Conservation (phyloP, 2,113 vertebrate species). For the Todiramphus chloris region DNA sequence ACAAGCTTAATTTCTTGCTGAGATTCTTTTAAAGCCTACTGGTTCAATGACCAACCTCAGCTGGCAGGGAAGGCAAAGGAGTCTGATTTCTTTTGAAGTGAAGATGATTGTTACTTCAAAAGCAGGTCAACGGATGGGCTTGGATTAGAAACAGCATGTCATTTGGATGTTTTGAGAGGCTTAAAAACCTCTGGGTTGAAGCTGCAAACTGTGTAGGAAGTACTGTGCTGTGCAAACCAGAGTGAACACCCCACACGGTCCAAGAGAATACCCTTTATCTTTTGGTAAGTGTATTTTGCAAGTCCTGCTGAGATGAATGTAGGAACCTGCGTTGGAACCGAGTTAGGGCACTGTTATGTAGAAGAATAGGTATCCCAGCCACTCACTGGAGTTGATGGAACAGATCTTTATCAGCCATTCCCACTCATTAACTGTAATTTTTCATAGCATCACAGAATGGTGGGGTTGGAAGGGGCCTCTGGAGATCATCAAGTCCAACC, state of each 20-base stretch:
- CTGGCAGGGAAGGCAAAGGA: conserved; percentile 33
- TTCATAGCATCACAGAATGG: not conserved
- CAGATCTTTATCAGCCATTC: not conserved
- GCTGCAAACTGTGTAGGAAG: not conserved
- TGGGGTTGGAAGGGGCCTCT: too few species aligned
- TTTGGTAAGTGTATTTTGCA: not conserved
- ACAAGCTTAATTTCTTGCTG: not conserved
- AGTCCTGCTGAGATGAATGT: not conserved
- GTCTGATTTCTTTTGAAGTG: conserved; percentile 45
- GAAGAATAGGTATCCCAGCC: not conserved
- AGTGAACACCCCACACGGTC: not conserved
- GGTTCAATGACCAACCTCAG: not conserved
- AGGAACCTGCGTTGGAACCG: not conserved
- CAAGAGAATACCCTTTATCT: not conserved
- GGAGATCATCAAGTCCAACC: too few species aligned
- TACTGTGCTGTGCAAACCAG: not conserved
- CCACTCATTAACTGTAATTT: not conserved
- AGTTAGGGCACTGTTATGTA: not conserved
- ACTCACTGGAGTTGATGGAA: not conserved
- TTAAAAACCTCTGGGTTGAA: not conserved
- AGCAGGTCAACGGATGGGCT: conserved; percentile 24
- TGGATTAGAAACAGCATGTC: not conserved
- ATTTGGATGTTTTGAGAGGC: not conserved
- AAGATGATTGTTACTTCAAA: conserved; percentile 48
- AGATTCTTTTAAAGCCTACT: conserved; percentile 12